phyloP scores from a whole-genome alignment of 1,140 invertebrate species.

The Habropoda laboriosa region DNA sequence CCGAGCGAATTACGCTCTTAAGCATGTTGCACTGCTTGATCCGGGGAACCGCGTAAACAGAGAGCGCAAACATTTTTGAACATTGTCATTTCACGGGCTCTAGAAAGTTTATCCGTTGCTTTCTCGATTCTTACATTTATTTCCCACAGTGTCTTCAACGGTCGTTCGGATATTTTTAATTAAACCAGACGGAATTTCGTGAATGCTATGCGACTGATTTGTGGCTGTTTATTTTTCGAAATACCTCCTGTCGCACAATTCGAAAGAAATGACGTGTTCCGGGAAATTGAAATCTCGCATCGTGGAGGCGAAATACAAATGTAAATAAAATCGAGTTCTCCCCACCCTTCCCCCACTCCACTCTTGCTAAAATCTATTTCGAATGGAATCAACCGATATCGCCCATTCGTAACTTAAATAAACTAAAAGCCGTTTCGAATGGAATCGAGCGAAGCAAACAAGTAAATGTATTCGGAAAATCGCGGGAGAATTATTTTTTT shows the following conservation, averaged over 20 bases:
- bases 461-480: constrained; percentile 13
- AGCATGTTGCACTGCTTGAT: not conserved
- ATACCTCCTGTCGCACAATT: constrained; percentile 18
- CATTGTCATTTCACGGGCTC: not conserved
- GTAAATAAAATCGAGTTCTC: constrained; percentile 34
- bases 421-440: constrained; percentile 22
- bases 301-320: constrained; percentile 25
- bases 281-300: constrained; percentile 27
- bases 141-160: not conserved
- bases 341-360: too few relatives aligned
- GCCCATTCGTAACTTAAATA: constrained; percentile 40
- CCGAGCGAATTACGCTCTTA: not conserved
- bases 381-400: constrained; percentile 24
- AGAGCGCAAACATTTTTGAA: not conserved
- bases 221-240: constrained; percentile 20
- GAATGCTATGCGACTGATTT: constrained; percentile 23
- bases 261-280: constrained; percentile 28
- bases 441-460: constrained; percentile 7
- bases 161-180: constrained; percentile 10
- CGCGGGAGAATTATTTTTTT: not conserved
- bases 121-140: not conserved
- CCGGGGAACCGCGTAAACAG: not conserved
- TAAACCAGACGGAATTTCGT: not conserved
- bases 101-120: not conserved
- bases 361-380: constrained; percentile 44